Base-by-base conservation (phyloP, 2,113 vertebrate genomes). In the Platysternon megacephalum region DNA sequence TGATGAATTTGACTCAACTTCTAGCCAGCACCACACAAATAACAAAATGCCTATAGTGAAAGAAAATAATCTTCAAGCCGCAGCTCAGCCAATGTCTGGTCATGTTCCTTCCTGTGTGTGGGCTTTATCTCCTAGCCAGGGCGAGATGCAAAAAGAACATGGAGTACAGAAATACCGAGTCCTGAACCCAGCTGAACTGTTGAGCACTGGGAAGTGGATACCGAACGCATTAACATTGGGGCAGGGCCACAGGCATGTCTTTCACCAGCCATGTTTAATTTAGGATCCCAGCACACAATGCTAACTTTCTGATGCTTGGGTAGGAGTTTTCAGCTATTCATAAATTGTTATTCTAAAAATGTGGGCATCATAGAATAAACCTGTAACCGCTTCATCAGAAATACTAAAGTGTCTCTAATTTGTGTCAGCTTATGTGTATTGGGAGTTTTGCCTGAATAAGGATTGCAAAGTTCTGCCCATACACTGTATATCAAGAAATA, bases 161-260 rank as follows among this genome's bases (percentile, higher is more conserved):
- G 72, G 53, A 21, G 14, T n/a, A 56, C 84, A 61, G 29, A 68
- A 44, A 88, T 55, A 46, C n/a, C 42, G 58, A 88, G 65, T 78
- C n/a, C 17, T 19, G 79, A 51, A 95, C 49, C 85, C 79, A 93
- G 89, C 84, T 53, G 85, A 95, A 79, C 86, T 90, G n/a, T 61
- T 56, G 82, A 53, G 51, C 82, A 49, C 61, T 68, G 35, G 8
- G 61, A 19, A 17, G 17, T n/a, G 17, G 16, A 13, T 68, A 35
- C 65, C 84, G 32, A 52, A n/a, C 51, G 96, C 81, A 51, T 88
- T 94, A 95, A 81, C 72, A 82, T 44, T 3, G 0, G 5, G 86
- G 56, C 44, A 89, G 82, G 78, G 68, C 79, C 87, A 84, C 84
- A 84, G 89, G 89, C 44, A 91, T 8, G 35, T 83, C 21, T 79